Base-by-base conservation (phyloP, 2,797 vertebrate genomes). In the Coranthus polyacanthus region DNA sequence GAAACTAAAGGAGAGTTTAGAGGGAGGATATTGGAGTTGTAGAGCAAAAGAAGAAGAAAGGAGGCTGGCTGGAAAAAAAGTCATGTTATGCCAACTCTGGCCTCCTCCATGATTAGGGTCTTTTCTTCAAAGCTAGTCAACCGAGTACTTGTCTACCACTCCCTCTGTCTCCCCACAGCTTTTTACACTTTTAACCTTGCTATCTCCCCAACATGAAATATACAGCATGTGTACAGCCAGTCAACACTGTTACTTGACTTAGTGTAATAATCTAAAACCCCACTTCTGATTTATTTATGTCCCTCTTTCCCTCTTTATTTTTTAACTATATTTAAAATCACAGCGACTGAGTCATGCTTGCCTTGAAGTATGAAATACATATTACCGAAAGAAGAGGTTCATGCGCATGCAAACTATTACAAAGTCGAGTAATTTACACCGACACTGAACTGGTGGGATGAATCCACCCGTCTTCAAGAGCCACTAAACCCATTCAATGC, bases 21-120 rank as follows among this genome's bases (percentile, higher is more conserved):
- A 70, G 17, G 44, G 52, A 65, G 77, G 72, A 79, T 68, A 58
- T 65, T 69, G 63, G 57, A 73, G 65, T 57, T 38, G 32, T 59
- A 21, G 47, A 79, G 72, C 59, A 77, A 62, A 68, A 36, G 55
- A 76, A 47, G 68, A 79, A 74, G 51, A 46, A 64, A 82, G 57
- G 50, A 73, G 32, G 43, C 20, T 68, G 79, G 57, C 54, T 26
- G 43, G 58, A 12, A 39, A 68, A 67, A 50, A 75, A 61, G 69
- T 75, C 70, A 84, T 79, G 75, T 86, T 75, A 57, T 26, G 51
- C 81, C 66, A 85, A 76, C 74, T 82, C 55, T 51, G 69, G 77
- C 83, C 85, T 82, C 85, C 85, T 81, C 77, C 11, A 32, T 84
- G 79, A 87, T 88, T 80, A 84, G 53, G 12, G 8, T 68, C 73